Base-by-base conservation (phyloP, 2,797 vertebrate species). In the Chrosomus eos region DNA sequence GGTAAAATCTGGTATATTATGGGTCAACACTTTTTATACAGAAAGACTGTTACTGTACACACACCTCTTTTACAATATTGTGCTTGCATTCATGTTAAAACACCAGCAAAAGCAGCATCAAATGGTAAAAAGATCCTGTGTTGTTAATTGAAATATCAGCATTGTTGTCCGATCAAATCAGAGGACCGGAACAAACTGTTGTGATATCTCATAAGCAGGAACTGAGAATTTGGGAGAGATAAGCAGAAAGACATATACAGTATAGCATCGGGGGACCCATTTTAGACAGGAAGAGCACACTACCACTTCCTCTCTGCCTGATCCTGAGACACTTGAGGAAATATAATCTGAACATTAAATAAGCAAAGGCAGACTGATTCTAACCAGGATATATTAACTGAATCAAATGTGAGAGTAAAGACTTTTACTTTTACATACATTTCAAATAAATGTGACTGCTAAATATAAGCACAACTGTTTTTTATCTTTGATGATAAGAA, bases 191-290 rank as follows among this genome's bases (percentile, higher is more conserved):
- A 21, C 38, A 79, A 79, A 62, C 76, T 21, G n/a, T 64, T 78
- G 18, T 53, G 73, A 77, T 58, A 67, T 77, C 62, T 83, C 16
- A 31, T 19, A 21, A 53, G 43, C 58, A 75, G 64, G 62, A 68
- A 75, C 19, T 23, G 36, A 67, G 53, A 84, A 86, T 88, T 72
- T 72, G 73, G 28, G 26, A 71, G 40, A 89, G 85, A 91, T 89
- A 90, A 90, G 77, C 86, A 76, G 83, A 87, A 73, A 89, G 88
- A 90, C 90, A 92, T 88, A 89, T 91, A 91, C 90, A 83, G 48
- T 7, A 19, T 62, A 82, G 23, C 70, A 85, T 84, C 64, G 53
- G 51, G 71, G 33, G 58, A 75, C 53, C 38, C 38, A 43, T n/a
- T 82, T 14, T 18, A 84, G 51, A 85, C 82, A 87, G 87, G 89